These are phyloP conservation scores for Pollenia griseotomentosa DNA, from an alignment of 2,888 invertebrate species.

Conservation along the genomic window DNA sequence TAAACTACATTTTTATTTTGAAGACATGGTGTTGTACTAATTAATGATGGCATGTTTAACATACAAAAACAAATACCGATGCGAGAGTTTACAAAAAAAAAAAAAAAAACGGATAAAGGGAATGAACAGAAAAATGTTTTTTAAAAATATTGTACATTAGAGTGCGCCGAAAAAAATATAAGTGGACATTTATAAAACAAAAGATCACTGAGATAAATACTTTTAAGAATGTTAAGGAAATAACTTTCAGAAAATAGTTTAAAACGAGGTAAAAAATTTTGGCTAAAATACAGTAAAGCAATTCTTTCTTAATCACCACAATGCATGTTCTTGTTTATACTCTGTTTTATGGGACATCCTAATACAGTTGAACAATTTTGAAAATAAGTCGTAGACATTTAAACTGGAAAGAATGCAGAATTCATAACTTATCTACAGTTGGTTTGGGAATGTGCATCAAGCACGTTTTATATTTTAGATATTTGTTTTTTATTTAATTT, in stretches of 20 bases:
- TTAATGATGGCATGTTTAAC: constrained; percentile 62
- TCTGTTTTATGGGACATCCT: constrained; percentile 5
- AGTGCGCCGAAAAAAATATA: not conserved
- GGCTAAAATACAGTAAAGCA: too few species aligned
- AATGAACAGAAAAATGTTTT: not conserved
- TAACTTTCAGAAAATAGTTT: too few species aligned
- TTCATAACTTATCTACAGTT: constrained; percentile 47
- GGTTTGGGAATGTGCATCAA: constrained; percentile 32
- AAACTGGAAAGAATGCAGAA: constrained; percentile 11
- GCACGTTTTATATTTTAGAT: constrained; percentile 55
- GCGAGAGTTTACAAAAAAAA: constrained; percentile 26
- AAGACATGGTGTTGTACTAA: constrained; percentile 63
- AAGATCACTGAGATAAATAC: too few species aligned
- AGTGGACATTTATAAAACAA: not conserved
- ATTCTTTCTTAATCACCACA: too few species aligned
- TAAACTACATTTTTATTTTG: constrained; percentile 36
- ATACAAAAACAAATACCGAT: constrained; percentile 36
- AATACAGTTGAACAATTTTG: not conserved
- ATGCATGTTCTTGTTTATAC: too few species aligned
- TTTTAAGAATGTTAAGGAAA: too few species aligned
- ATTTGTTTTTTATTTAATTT: constrained; percentile 21
- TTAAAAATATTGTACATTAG: not conserved
- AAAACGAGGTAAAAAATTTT: too few species aligned
- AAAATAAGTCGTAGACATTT: constrained; percentile 8
- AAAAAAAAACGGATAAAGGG: not conserved